These are phyloP conservation scores for Tryphoninae sp. DNA, from an alignment of 2,888 invertebrate genomes.

Conservation along the genomic window DNA sequence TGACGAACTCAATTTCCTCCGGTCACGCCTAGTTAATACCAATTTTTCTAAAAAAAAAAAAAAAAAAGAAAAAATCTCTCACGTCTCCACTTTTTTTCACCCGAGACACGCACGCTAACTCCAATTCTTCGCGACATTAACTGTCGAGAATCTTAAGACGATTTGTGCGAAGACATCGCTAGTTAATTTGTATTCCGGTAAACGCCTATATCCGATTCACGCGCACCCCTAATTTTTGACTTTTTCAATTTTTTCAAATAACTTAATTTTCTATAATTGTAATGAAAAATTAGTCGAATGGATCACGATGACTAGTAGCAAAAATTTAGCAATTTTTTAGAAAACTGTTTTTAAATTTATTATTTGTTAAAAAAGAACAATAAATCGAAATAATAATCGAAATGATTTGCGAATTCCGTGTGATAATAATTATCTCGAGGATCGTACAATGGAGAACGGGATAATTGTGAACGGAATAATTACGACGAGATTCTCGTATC, in stretches of 20 bases:
- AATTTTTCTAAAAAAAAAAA: constrained; percentile 70
- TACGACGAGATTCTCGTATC: constrained; percentile 14
- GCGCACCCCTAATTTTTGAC: neutral
- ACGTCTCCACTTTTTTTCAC: neutral
- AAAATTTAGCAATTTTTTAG: constrained; percentile 13
- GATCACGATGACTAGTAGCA: too few species aligned
- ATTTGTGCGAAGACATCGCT: constrained; percentile 19
- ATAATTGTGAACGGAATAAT: constrained; percentile 39
- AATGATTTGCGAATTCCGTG: neutral
- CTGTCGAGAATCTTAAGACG: constrained; percentile 30
- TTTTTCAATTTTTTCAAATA: neutral
- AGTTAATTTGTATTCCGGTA: constrained; percentile 23
- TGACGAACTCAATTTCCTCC: constrained; percentile 75
- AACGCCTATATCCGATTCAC: constrained; percentile 14
- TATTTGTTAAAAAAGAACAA: neutral
- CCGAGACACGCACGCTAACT: constrained; percentile 20
- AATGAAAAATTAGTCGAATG: too few species aligned
- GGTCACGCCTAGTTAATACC: constrained; percentile 75
- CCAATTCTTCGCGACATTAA: constrained; percentile 59
- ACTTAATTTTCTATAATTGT: too few species aligned
- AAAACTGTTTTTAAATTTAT: neutral
- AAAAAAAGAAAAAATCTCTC: constrained; percentile 19
- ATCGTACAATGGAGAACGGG: constrained; percentile 5
- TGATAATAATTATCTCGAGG: constrained; percentile 4
- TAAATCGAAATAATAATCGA: neutral